Base-by-base conservation (phyloP, 1,140 invertebrate species). In the Drosophila bocqueti region DNA sequence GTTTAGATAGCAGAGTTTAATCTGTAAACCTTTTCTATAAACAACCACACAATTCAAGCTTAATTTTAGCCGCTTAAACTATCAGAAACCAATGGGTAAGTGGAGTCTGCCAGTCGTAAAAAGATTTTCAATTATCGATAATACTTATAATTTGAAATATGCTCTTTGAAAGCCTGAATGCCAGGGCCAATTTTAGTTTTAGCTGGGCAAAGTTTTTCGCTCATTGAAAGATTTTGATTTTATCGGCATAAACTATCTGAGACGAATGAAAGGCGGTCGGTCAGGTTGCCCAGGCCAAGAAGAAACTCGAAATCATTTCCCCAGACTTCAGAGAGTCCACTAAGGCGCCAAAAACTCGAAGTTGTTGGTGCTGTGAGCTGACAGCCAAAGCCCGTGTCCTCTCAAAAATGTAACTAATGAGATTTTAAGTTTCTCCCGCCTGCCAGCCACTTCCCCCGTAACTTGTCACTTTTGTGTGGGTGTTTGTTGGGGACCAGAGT, bases 321-420 rank as follows among this genome's bases (percentile, higher is more conserved):
- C 29, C 54, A 18, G 26, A 21, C n/a, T 47, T 34, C 49, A 4
- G 38, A 38, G 24, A 18, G 24, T 8, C 52, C 65, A 57, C 36
- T 11, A 16, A n/a, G 34, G 65, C 49, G 67, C 49, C 67, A 57
- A 69, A 58, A 69, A 42, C 43, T 38, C 18, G 7, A 38, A 60
- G 43, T 52, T 43, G 31, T 47, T 47, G 57, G 31, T 46, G 34
- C 21, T 67, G 13, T 13, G 24, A 71, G 49, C 40, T 54, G 67
- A 71, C 67, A 73, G 69, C 54, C 52, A 60, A 72, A 72, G 54
- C 67, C 9, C 24, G 29, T 60, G 69, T 73, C 69, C 68, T 58
- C 69, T 72, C 67, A 73, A 72, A 73, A 73, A 73, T 72, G 69
- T 73, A 73, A 72, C 69, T 77, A 76, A 77, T 66, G 74, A 77